phyloP scores from a whole-genome alignment of 2,888 invertebrate species.

The Leptinotarsa haldemani region DNA sequence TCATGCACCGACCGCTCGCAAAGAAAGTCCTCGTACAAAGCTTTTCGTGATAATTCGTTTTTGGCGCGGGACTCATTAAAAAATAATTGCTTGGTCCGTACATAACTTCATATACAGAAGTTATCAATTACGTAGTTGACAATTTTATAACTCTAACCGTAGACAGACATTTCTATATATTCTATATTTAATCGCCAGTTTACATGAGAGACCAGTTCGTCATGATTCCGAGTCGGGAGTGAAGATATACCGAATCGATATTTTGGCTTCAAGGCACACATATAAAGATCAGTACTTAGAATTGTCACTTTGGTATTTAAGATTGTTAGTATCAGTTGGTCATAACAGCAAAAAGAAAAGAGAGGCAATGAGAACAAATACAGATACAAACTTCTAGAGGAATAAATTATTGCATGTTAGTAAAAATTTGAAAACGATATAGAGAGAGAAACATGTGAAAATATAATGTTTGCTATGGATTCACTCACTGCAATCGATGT shows the following conservation, averaged over 20 bases:
- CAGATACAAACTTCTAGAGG: too few relatives aligned
- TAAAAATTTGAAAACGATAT: too few relatives aligned
- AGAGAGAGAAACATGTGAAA: too few relatives aligned
- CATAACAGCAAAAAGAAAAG: too few relatives aligned
- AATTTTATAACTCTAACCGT: background rate
- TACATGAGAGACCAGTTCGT: background rate
- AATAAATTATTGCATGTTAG: too few relatives aligned
- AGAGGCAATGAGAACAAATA: too few relatives aligned
- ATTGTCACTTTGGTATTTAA: too few relatives aligned
- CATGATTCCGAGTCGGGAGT: background rate
- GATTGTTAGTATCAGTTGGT: too few relatives aligned
- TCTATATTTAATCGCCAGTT: background rate
- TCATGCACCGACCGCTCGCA: slow-evolving; percentile 20
- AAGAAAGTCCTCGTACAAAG: slow-evolving; percentile 22
- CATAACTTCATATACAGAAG: slow-evolving; percentile 5
- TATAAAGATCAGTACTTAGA: too few relatives aligned
- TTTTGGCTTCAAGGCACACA: too few relatives aligned
- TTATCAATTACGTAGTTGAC: slow-evolving; percentile 15
- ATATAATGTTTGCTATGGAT: too few relatives aligned
- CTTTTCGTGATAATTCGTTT: slow-evolving; percentile 20
- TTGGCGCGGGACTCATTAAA: slow-evolving; percentile 12
- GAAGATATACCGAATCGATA: background rate
- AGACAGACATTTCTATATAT: slow-evolving; percentile 13
- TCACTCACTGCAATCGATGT: too few relatives aligned
- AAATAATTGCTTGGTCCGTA: slow-evolving; percentile 21